Evolutionary conservation across 2,113 vertebrate genomes (phyloP).

Genomic region (Salminus brasiliensis): DNA sequence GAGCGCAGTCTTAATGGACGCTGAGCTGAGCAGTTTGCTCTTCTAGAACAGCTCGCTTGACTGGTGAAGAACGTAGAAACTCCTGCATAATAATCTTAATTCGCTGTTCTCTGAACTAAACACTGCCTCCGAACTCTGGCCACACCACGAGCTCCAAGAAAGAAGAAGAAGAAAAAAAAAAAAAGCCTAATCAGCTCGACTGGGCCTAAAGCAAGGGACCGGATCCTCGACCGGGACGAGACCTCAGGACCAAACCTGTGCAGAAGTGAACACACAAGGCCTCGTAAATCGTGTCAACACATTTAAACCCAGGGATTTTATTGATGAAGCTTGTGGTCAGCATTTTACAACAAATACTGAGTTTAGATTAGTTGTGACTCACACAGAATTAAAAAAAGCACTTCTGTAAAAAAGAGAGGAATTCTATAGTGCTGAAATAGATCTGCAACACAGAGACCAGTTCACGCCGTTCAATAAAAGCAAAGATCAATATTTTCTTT

Average conservation of each 20-base stretch:
- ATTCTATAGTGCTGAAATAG: neutral
- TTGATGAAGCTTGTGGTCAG: slow-evolving; percentile 57
- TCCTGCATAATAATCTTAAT: no score
- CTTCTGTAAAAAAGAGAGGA: neutral
- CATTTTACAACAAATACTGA: slow-evolving; percentile 50
- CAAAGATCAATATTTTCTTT: neutral
- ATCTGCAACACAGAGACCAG: neutral
- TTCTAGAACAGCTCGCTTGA: no score
- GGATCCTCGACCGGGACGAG: no score
- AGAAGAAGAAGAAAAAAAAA: no score
- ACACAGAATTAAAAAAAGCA: neutral
- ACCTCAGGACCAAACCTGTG: slow-evolving; percentile 13
- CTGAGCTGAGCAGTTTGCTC: no score
- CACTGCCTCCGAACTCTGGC: neutral
- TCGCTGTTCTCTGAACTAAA: no score
- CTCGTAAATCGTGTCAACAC: slow-evolving; percentile 45
- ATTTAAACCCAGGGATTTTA: slow-evolving; percentile 57
- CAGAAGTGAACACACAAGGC: slow-evolving; percentile 60
- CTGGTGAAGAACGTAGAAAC: no score
- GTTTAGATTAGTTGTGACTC: neutral
- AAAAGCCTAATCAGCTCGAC: no score
- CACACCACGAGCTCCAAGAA: no score
- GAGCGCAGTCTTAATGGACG: no score
- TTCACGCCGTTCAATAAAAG: neutral
- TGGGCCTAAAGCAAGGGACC: no score